Base-by-base conservation (phyloP, 2,113 vertebrate species). In the Delphinapterus leucas region DNA sequence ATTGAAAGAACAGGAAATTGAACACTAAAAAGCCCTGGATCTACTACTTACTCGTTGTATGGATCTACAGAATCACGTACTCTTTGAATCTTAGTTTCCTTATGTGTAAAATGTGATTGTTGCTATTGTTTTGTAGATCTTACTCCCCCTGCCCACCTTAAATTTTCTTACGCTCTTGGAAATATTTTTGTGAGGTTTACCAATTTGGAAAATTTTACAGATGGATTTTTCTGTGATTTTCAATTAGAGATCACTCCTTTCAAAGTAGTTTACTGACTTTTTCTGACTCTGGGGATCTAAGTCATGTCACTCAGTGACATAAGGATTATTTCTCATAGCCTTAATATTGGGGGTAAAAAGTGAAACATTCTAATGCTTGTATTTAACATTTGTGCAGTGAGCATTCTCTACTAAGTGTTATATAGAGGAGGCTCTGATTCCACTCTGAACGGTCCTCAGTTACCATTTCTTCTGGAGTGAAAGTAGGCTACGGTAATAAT, bases 41-140 rank as follows among this genome's bases (percentile, higher is more conserved):
- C 33, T 74, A 17, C 38, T 68, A 18, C 6, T 49, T 70, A 31
- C 12, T 85, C 26, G 31, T 55, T 73, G 21, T 82, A 31, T 70
- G 5, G 14, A 12, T 83, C 26, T 76, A 20, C 23, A 92, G 67
- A 92, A 21, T 71, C 17, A 13, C 53, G 23, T 67, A 61, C n/a
- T 88, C 25, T 53, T 65, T 94, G 53, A 94, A 82, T 87, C n/a
- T 90, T 36, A 58, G 61, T 94, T 95, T 82, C 12, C 53, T 94
- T 53, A 41, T 67, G 12, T 88, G 15, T 87, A 65, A 88, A 79
- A 70, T 88, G 31, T 49, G 13, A 73, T 49, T 77, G 12, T 49
- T 95, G 31, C 36, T 76, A 14, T 81, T 82, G 41, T 74, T 82
- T 31, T 31, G 1, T 93, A 18, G 9, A 17, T 68, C 15, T 44